Evolutionary conservation across 2,797 vertebrate genomes (phyloP).

Genomic region (Siniperca obscura): DNA sequence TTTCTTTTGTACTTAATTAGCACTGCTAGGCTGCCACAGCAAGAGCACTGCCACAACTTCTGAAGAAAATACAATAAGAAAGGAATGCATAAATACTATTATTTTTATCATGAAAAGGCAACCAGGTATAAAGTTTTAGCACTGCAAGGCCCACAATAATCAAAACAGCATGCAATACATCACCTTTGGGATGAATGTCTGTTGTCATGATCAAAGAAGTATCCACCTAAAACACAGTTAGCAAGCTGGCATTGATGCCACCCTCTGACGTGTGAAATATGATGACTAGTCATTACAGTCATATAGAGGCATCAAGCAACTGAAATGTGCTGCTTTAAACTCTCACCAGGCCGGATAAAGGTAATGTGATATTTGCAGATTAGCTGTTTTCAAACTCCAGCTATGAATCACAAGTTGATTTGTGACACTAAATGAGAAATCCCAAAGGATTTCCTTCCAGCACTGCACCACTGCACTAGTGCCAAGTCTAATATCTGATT

Average conservation of each 20-base stretch:
- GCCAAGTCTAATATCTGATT: conserved; percentile 47
- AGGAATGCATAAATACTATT: not conserved
- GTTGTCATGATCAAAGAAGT: conserved; percentile 12
- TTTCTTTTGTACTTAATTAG: conserved; percentile 27
- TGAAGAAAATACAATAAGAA: not conserved
- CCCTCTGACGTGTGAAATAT: conserved; percentile 38
- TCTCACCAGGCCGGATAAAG: conserved; percentile 17
- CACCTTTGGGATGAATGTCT: not conserved
- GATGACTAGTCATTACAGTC: conserved; percentile 39
- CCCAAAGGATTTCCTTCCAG: conserved; percentile 54
- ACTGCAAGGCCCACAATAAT: not conserved
- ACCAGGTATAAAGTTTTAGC: not conserved
- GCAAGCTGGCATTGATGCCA: conserved; percentile 1
- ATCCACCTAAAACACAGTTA: not conserved
- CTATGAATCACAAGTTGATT: conserved; percentile 51
- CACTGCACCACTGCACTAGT: not conserved
- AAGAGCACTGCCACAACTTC: not conserved
- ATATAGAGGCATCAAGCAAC: conserved; percentile 25
- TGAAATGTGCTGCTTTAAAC: conserved; percentile 42
- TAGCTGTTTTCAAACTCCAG: conserved; percentile 42
- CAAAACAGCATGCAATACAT: not conserved
- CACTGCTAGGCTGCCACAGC: not conserved
- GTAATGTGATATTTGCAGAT: conserved; percentile 58
- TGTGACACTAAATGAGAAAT: conserved; percentile 50
- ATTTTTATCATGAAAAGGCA: not conserved